A percentile compares a stretch with the other conserved stretches of the same genome.
phyloP scores from a whole-genome alignment of 2,113 vertebrate species.

The Pavo muticus region DNA sequence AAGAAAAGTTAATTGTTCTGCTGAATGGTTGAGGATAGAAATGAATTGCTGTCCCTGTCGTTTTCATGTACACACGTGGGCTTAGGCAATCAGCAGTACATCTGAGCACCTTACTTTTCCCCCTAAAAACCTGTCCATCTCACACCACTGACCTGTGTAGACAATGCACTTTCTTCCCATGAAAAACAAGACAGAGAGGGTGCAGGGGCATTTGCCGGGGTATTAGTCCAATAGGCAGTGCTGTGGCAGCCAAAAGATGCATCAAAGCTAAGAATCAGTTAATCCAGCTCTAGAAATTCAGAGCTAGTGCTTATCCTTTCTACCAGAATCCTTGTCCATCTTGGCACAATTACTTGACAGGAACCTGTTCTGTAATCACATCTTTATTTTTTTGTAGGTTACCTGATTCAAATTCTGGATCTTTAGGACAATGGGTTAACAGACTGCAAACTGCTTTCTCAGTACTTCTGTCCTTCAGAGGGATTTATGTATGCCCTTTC shows the following conservation, averaged over 20 bases:
- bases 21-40: background rate
- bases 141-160: background rate
- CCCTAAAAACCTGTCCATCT: background rate
- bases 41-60: background rate
- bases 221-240: background rate
- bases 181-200: background rate
- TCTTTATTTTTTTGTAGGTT: background rate
- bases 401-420: background rate
- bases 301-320: background rate
- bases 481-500: conserved; percentile 35
- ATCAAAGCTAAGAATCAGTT: background rate
- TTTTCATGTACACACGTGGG: background rate
- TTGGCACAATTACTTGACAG: background rate
- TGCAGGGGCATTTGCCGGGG: background rate
- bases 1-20: background rate
- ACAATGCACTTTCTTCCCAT: background rate
- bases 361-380: background rate
- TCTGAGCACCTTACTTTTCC: background rate
- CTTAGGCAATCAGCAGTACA: background rate
- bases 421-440: background rate
- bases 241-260: background rate
- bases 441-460: background rate
- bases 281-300: background rate
- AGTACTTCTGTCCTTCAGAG: conserved; percentile 13
- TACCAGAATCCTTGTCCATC: background rate